These are phyloP conservation scores for Aromia moschata DNA, from an alignment of 2,888 invertebrate species.

Conservation along the genomic window DNA sequence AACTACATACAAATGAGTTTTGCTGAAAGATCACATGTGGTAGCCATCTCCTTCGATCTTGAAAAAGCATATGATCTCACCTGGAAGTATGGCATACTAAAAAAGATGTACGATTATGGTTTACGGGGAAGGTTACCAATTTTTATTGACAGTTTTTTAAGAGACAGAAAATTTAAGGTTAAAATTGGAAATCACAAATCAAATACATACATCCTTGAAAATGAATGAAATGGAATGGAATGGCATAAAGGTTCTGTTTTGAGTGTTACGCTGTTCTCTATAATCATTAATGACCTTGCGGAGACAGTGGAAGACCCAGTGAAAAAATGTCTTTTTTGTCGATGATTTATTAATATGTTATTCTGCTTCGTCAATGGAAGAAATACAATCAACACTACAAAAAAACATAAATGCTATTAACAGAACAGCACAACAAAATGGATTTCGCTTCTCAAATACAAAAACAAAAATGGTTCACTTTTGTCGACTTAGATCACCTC, in stretches of 20 bases:
- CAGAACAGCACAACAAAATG: too few relatives aligned
- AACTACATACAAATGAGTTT: neutral
- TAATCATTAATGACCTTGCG: neutral
- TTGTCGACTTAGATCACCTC: too few relatives aligned
- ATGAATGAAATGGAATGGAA: too few relatives aligned
- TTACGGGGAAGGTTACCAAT: neutral
- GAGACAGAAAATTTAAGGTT: neutral
- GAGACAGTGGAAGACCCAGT: too few relatives aligned
- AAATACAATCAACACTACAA: too few relatives aligned
- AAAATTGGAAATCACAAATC: neutral
- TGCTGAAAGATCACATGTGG: neutral
- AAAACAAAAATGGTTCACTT: too few relatives aligned
- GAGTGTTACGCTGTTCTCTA: neutral
- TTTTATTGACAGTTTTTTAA: neutral
- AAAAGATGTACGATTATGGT: slow-evolving; percentile 13
- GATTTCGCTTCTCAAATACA: too few relatives aligned
- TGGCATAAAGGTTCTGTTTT: too few relatives aligned
- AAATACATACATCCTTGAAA: neutral
- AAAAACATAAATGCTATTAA: too few relatives aligned
- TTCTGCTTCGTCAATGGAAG: too few relatives aligned
- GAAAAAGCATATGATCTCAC: neutral
- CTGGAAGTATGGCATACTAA: neutral
- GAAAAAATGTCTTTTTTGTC: too few relatives aligned
- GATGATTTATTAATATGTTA: too few relatives aligned
- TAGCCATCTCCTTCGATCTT: neutral